Percentiles rank a stretch among this genome's conserved stretches.
phyloP scores from a whole-genome alignment of 1,140 invertebrate genomes.

The Xylocopa sonorina region DNA sequence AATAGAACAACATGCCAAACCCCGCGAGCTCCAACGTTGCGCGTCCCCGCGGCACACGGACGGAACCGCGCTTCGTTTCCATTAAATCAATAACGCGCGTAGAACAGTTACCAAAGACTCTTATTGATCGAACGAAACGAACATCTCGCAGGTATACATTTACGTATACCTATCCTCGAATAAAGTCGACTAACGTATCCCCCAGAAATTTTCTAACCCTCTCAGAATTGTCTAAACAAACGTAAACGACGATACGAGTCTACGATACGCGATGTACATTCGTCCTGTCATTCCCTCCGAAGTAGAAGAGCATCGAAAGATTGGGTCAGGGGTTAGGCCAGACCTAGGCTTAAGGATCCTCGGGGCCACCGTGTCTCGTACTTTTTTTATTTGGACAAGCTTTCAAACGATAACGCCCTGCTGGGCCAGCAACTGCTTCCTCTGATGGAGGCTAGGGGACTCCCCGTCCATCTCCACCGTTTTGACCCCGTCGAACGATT shows the following conservation, averaged over 20 bases:
- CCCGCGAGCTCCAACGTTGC: not conserved
- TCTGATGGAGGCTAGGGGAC: conserved; percentile 79
- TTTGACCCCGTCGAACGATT: conserved; percentile 69
- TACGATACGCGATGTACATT: not conserved
- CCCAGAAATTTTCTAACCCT: not conserved
- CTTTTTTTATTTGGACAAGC: not conserved
- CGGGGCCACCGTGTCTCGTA: not conserved
- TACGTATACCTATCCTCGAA: not conserved
- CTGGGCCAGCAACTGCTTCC: conserved; percentile 79
- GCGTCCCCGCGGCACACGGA: not conserved
- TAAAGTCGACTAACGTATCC: not conserved
- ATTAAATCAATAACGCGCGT: not conserved
- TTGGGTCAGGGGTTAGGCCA: too few species aligned
- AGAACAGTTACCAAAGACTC: not conserved
- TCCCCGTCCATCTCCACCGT: conserved; percentile 69
- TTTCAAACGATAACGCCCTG: conserved; percentile 77
- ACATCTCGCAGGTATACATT: not conserved
- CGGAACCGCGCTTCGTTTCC: not conserved
- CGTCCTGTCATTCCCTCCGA: not conserved
- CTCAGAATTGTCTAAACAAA: not conserved
- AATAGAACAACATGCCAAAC: not conserved
- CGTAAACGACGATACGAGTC: not conserved
- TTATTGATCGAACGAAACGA: not conserved
- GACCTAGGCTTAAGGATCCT: not conserved
- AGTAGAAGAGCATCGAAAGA: too few species aligned